Evolutionary conservation across 2,113 vertebrate species (phyloP), one percentile per base, ranked within the genome.

Genomic region (Saimiri boliviensis): DNA sequence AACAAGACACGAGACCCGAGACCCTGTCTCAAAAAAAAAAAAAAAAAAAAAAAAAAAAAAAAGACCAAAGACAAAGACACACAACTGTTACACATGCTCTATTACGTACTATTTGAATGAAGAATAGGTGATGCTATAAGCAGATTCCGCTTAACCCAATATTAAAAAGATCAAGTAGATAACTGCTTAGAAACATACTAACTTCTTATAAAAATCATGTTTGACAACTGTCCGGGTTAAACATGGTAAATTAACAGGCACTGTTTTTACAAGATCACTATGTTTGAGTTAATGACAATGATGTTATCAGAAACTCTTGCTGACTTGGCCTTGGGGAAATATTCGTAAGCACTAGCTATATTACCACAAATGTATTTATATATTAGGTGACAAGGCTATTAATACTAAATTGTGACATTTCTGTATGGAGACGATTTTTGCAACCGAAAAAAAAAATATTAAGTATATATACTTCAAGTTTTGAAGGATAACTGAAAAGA

Each of bases 31-130:
- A 27, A 60, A 60, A 60, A 42, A 42, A 42, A 42, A 42, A 42
- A 42, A 42, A 42, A 42, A 42, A 42, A 42, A 42, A 42, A 42
- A 13, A 13, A 6, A 60, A 60, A 27, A 6, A 60, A 27, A 25
- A 5, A 5, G 0, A 30, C 5, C 6, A 30, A 60, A 9, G 23
- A 58, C 21, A 58, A 63, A 63, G 6, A 35, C 21, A 42, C 16
- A 40, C 23, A 68, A 20, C 1, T 37, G 49, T 27, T 76, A 37
- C 0, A 4, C 3, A n/a, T 10, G 9, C 7, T 49, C 27, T 17
- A 25, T 79, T 35, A 23, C 5, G 30, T n/a, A 16, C 35, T 4
- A 40, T 5, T 8, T 49, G 14, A 49, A 37, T 49, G 30, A n/a
- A 76, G 49, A 91, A 54, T 3, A 25, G 25, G 23, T 73, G 42